Percentiles rank a stretch among this genome's conserved stretches.
phyloP scores from a whole-genome alignment of 1,140 invertebrate genomes.

The Zaprionus capensis region DNA sequence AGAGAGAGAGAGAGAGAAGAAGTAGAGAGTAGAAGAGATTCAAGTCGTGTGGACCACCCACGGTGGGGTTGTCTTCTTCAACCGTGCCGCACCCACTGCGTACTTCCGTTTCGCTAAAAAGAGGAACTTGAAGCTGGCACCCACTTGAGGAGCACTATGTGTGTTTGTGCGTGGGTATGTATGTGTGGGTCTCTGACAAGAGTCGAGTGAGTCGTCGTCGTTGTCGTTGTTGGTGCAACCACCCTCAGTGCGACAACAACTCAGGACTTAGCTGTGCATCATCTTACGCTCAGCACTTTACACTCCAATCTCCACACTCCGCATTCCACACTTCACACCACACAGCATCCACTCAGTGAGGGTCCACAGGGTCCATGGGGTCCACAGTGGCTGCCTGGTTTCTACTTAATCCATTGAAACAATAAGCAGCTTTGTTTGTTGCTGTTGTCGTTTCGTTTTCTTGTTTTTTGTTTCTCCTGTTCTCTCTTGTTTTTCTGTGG shows the following conservation, averaged over 20 bases:
- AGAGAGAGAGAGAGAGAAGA: background rate
- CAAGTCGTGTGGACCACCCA: constrained; percentile 7
- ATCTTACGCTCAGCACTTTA: constrained; percentile 38
- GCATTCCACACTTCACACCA: constrained; percentile 8
- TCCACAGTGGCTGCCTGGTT: constrained; percentile 29
- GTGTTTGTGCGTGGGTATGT: background rate
- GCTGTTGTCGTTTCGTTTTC: constrained; percentile 6
- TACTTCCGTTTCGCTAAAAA: background rate
- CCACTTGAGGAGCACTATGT: constrained; percentile 33
- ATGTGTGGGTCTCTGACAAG: background rate
- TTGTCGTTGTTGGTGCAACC: constrained; percentile 21
- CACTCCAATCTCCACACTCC: background rate
- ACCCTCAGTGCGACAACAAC: constrained; percentile 34
- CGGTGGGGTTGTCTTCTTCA: background rate
- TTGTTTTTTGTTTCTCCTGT: constrained; percentile 21
- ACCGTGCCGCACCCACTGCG: background rate
- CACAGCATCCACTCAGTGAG: constrained; percentile 1
- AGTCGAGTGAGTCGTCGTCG: constrained; percentile 20
- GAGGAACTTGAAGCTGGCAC: constrained; percentile 45
- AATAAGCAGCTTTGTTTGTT: constrained; percentile 55
- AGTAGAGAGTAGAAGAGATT: background rate
- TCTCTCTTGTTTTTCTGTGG: constrained; percentile 37
- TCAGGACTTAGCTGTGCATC: constrained; percentile 32
- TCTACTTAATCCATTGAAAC: constrained; percentile 55
- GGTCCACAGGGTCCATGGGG: constrained; percentile 3